Conservation (phyloP, 2,888 invertebrate genomes). For the Drosophila paranaensis region DNA sequence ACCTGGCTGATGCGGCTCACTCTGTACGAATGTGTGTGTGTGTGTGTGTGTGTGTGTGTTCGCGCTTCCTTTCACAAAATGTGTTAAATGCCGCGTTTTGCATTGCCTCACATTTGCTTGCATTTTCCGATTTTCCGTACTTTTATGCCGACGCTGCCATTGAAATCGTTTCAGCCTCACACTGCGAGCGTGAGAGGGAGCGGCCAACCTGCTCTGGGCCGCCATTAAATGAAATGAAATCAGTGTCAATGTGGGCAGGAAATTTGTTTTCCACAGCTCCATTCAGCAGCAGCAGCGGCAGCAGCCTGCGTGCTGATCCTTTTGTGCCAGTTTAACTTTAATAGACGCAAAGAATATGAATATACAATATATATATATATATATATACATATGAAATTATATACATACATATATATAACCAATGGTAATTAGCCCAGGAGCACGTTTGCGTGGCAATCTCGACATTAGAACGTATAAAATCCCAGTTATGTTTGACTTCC, state of each 20-base stretch:
- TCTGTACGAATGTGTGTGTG: neutral
- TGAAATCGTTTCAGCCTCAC: conserved; percentile 47
- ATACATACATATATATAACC: neutral
- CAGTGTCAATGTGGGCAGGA: conserved; percentile 77
- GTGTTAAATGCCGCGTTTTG: conserved; percentile 80
- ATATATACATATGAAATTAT: neutral
- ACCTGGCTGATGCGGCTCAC: conserved; percentile 36
- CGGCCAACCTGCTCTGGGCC: conserved; percentile 1
- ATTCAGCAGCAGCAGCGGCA: conserved; percentile 22
- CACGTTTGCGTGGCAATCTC: conserved; percentile 35
- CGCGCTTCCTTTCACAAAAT: conserved; percentile 61
- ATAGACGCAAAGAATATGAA: conserved; percentile 10
- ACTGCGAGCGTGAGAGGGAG: neutral
- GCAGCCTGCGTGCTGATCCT: conserved; percentile 2
- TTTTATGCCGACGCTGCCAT: conserved; percentile 65
- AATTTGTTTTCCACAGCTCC: conserved; percentile 55
- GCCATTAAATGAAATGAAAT: conserved; percentile 69
- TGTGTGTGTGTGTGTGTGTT: conserved; percentile 17
- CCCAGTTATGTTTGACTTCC: conserved; percentile 2
- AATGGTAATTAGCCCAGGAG: conserved; percentile 45
- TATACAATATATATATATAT: neutral
- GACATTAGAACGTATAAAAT: neutral
- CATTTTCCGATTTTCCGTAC: conserved; percentile 49
- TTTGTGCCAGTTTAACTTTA: conserved; percentile 19
- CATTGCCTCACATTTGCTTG: conserved; percentile 61